Conservation (phyloP, 2,888 invertebrate species). For the Drosophila koepferae region DNA sequence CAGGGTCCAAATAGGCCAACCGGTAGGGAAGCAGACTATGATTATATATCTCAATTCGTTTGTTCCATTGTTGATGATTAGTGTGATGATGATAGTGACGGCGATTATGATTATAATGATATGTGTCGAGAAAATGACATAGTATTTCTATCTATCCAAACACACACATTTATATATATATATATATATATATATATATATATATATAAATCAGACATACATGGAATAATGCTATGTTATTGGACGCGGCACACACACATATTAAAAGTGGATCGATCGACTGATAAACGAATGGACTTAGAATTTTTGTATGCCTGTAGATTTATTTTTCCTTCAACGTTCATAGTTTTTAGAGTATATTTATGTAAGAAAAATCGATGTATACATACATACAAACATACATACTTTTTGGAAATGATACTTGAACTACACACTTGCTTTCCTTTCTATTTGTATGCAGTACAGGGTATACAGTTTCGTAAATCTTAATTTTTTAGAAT, state of each 20-base stretch:
- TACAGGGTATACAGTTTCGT: constrained; percentile 5
- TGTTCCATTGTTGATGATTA: constrained; percentile 85
- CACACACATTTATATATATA: constrained; percentile 1
- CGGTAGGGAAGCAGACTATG: constrained; percentile 84
- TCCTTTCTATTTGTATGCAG: constrained; percentile 23
- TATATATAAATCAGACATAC: constrained; percentile 18
- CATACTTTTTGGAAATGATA: constrained; percentile 34
- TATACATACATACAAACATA: constrained; percentile 36
- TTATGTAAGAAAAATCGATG: constrained; percentile 59
- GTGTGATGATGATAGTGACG: constrained; percentile 36
- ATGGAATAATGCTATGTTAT: constrained; percentile 60
- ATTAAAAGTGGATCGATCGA: constrained; percentile 54
- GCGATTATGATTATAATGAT: constrained; percentile 32
- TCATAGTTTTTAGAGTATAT: constrained; percentile 71
- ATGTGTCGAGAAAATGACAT: constrained; percentile 25
- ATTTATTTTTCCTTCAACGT: constrained; percentile 76
- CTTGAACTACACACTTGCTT: constrained; percentile 24
- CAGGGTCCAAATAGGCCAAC: constrained; percentile 83
- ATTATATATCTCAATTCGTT: constrained; percentile 84
- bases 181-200: constrained; percentile 6
- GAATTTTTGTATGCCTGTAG: constrained; percentile 80
- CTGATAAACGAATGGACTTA: constrained; percentile 83
- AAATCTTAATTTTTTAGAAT: constrained; percentile 8
- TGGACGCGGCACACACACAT: constrained; percentile 46
- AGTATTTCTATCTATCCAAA: constrained; percentile 55